Conservation (phyloP, 2,113 vertebrate species). For the Tiliqua scincoides region DNA sequence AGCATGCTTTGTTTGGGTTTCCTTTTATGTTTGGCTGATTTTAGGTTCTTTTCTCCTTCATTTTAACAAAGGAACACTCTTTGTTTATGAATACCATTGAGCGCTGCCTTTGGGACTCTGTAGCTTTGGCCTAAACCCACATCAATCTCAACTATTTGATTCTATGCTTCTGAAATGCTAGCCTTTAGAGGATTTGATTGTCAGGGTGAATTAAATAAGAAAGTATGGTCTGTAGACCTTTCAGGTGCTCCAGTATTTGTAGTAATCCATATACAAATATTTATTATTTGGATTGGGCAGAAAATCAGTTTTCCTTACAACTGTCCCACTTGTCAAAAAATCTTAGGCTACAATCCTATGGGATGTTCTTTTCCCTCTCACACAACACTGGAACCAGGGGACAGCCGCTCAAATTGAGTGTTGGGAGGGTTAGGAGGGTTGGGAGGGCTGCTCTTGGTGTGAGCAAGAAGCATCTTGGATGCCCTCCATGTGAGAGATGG, state of each 20-base stretch:
- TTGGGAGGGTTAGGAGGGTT: no score
- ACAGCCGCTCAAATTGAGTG: no score
- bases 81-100: neutral
- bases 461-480: no score
- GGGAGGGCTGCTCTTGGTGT: no score
- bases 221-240: neutral
- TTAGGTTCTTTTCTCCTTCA: neutral
- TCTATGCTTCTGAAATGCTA: neutral
- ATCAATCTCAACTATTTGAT: neutral
- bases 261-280: neutral
- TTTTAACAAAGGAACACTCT: neutral
- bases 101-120: neutral
- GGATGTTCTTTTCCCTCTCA: no score
- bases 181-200: neutral
- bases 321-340: no score
- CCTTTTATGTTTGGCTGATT: neutral
- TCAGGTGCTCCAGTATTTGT: neutral
- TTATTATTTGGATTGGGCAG: no score
- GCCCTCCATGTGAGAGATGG: no score
- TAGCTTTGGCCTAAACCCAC: neutral
- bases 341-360: no score
- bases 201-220: neutral
- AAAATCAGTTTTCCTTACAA: no score
- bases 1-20: neutral
- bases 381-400: no score